Evolutionary conservation across 2,888 invertebrate genomes (phyloP), one percentile per base, ranked within the genome.

Genomic region (Mythimna vitellina): DNA sequence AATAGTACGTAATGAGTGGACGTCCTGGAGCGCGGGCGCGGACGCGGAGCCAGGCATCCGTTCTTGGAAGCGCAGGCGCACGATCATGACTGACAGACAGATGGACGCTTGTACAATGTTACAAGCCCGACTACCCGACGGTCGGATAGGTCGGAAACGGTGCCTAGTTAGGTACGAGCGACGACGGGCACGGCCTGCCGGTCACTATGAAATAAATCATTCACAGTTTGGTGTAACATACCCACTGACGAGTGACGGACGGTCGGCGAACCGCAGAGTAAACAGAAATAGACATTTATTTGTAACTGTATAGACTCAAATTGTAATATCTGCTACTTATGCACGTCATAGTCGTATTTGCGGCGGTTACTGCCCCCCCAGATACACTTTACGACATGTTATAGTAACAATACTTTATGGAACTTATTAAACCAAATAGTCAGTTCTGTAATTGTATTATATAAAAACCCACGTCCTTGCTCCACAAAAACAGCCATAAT

Each of bases 61-160:
- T 93, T 94, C 92, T 87, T 83, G 86, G 92, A 93, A 93, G 83
- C 74, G 75, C 80, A 78, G 81, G 83, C 84, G 84, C 83, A 85
- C 88, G 87, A 82, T 85, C 81, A 81, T 80, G 83, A 83, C 82
- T 84, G 88, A 88, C 89, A 91, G 90, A 90, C 90, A 90, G 87
- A 89, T 86, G 82, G 90, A 89, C 91, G 90, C 90, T 88, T 87
- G 87, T 87, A 88, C 85, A 88, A 87, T 81, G 78, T 77, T 76
- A 83, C 75, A 67, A 75, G 79, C 81, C 65, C 69, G 75, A 85
- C 81, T 79, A 82, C 79, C 64, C 70, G 74, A 85, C 82, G 80
- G 82, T 68, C 87, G 49, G 86, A 87, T 87, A 69, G 86, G 86
- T 87, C 69, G 80, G 80, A 85, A 86, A 83, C 69, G 77, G 81